A percentile compares a stretch with the other conserved stretches of the same genome.
Evolutionary conservation across 2,113 vertebrate genomes (phyloP).

Genomic region (Paramisgurnus dabryanus): DNA sequence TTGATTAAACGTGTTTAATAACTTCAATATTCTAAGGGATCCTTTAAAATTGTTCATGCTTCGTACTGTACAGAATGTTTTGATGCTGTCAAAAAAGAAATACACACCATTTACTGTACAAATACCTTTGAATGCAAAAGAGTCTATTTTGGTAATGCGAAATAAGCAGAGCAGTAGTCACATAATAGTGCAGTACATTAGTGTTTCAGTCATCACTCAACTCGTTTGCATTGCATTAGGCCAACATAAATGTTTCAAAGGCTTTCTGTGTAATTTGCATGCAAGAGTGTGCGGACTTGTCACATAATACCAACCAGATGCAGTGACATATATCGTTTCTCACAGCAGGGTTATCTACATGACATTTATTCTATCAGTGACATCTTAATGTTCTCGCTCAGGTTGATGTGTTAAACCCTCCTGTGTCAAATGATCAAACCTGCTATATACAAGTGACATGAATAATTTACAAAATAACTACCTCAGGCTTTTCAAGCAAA

Average conservation of each 20-base stretch:
- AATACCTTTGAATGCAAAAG: no score
- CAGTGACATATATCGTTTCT: background rate
- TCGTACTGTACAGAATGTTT: no score
- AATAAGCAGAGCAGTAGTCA: background rate
- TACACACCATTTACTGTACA: no score
- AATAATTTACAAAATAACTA: slow-evolving; percentile 36
- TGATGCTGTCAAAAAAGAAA: no score
- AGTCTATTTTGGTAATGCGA: background rate
- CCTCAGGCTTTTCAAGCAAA: background rate
- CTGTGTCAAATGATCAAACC: slow-evolving; percentile 17
- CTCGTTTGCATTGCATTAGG: slow-evolving; percentile 2
- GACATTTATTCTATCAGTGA: slow-evolving; percentile 14
- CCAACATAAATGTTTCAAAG: background rate
- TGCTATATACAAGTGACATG: background rate
- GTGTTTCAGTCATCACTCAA: slow-evolving; percentile 33
- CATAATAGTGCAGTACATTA: slow-evolving; percentile 7
- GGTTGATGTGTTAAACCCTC: background rate
- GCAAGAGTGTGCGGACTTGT: background rate
- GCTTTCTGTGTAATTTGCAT: slow-evolving; percentile 28
- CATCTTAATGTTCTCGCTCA: slow-evolving; percentile 8
- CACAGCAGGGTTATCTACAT: slow-evolving; percentile 10
- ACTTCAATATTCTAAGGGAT: no score
- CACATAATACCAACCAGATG: background rate
- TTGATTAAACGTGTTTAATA: no score
- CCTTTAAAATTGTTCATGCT: no score